Base-by-base conservation (phyloP, 2,113 vertebrate species). In the Psittacara wagleri region DNA sequence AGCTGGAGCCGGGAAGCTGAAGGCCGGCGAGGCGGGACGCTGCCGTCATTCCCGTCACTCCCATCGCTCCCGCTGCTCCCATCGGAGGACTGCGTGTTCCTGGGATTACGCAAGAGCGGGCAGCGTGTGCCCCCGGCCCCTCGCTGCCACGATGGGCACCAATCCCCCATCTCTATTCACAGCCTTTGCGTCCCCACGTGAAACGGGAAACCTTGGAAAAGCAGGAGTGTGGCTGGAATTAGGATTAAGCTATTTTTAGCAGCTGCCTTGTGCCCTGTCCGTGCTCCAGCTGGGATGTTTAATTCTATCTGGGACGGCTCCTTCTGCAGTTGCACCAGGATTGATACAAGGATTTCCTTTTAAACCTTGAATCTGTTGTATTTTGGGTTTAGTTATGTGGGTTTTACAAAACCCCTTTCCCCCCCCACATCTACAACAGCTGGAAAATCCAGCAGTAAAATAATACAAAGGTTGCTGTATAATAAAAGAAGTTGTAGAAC, bases 171-270 rank as follows among this genome's bases (percentile, higher is more conserved):
- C 37, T 27, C 46, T 79, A 4, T 15, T 18, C 84, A n/a, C 54
- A 33, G 75, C 86, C 94, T 29, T 37, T 12, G 61, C 6, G 23
- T 29, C 61, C 84, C 83, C 80, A 3, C 23, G 67, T 76, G 90
- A 54, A 95, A 96, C 46, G 33, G 92, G 94, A 91, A 93, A 92
- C 96, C 96, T 61, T 92, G 86, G 70, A 63, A 88, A 90, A 77
- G 95, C 91, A 91, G 88, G 62, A 97, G 95, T 66, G 95, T 93
- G 93, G 84, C 97, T 95, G 93, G 94, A 97, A 96, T 96, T 97
- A 92, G 97, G 97, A 97, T 97, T 97, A 97, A 83, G 94, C 95
- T 98, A 97, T 98, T 97, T 98, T 97, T 97, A 98, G 96, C 95
- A 49, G 80, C 95, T 87, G 96, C 82, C 94, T 96, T 95, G 35